These are phyloP conservation scores for Hormaphis cornu DNA, from an alignment of 1,140 invertebrate genomes.

Conservation along the genomic window DNA sequence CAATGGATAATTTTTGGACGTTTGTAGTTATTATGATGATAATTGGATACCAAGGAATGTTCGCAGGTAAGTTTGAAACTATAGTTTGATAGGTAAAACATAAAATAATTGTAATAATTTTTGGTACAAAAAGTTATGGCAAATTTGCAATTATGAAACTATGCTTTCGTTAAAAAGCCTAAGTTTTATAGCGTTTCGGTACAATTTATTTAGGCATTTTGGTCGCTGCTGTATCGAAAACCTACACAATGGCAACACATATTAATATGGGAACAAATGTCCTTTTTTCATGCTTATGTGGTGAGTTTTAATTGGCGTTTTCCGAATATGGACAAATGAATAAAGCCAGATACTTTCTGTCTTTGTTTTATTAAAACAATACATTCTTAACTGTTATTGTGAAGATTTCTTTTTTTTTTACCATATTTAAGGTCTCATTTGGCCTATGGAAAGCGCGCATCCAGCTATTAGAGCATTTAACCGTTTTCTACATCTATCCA, in stretches of 20 bases:
- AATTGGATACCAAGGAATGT: slow-evolving; percentile 51
- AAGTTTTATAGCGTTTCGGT: too few species aligned
- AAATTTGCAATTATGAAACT: too few species aligned
- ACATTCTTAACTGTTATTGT: too few species aligned
- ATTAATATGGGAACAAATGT: slow-evolving; percentile 26
- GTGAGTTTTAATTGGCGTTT: neutral
- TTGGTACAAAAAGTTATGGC: too few species aligned
- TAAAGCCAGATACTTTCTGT: too few species aligned
- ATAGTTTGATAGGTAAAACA: too few species aligned
- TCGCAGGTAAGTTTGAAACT: slow-evolving; percentile 44
- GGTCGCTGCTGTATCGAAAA: neutral
- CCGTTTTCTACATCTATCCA: slow-evolving; percentile 74
- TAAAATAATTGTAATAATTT: too few species aligned
- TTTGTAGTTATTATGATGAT: slow-evolving; percentile 46
- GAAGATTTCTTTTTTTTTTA: too few species aligned
- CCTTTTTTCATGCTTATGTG: slow-evolving; percentile 18
- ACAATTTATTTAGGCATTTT: neutral
- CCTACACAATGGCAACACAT: slow-evolving; percentile 20
- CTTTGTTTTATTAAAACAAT: too few species aligned
- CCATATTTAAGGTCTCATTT: slow-evolving; percentile 58
- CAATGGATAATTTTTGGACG: slow-evolving; percentile 45
- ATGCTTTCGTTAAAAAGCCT: too few species aligned
- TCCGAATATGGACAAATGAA: too few species aligned
- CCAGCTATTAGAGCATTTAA: slow-evolving; percentile 66
- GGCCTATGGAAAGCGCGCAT: slow-evolving; percentile 84